Base-by-base conservation (phyloP, 1,140 invertebrate species). In the Cylas formicarius region DNA sequence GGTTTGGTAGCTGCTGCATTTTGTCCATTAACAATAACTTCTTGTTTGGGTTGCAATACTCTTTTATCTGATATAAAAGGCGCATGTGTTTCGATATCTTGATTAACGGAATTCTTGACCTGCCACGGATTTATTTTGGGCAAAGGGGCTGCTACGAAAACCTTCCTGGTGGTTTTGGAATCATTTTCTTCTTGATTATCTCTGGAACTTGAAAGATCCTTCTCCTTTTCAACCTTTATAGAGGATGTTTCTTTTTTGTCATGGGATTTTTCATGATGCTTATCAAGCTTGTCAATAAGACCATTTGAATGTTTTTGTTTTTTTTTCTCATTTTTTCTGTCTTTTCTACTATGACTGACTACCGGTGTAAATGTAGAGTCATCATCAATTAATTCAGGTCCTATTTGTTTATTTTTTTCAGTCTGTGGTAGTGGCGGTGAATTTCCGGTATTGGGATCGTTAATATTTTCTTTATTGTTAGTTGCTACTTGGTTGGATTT, bases 41-140 rank as follows among this genome's bases (percentile, higher is more conserved):
- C 65, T 52, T 67, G 55, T 54, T 69, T 68, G 8, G 68, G 63
- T 51, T 70, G 67, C 43, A 69, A 56, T 34, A 68, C 63, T 44
- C 67, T 60, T 56, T 70, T 71, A 46, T 69, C 68, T 46, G 60
- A 27, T 11, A 35, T 22, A 10, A 36, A 22, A 21, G 44, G 29
- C 26, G 29, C 31, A 23, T 57, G 56, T 21, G 35, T 24, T 32
- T 21, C 32, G 22, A 57, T 53, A 47, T 20, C 18, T 29, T 42
- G 34, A 22, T 19, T 22, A 26, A 23, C 38, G 27, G 44, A 29
- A 48, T 24, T 40, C 29, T 69, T 69, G 23, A 72, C 66, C 68
- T 75, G 72, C 75, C 75, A 77, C 36, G 72, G 71, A 60, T 77
- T 77, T 34, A 73, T 71, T 66, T 75, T 75, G 1, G 75, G 75